phyloP scores from a whole-genome alignment of 2,113 vertebrate species.

The Zeus faber region DNA sequence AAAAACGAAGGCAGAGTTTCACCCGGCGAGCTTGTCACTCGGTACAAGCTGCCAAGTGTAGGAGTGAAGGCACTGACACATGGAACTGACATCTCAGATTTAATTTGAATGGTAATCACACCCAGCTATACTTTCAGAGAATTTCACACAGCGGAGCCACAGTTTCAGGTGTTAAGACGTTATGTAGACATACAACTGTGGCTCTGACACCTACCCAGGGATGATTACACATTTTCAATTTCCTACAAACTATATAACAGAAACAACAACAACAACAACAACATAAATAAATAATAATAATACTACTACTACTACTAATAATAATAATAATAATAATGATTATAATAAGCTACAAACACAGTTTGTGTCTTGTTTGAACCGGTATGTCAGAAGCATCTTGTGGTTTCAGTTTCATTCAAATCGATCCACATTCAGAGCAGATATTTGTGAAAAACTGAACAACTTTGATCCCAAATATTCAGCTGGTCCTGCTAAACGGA shows the following conservation, averaged over 20 bases:
- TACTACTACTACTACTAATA: not conserved
- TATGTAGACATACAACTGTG: constrained; percentile 55
- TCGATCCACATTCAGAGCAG: no score
- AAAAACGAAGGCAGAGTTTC: no score
- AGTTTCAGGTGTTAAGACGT: constrained; percentile 70
- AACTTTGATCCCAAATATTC: no score
- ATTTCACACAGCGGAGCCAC: constrained; percentile 69
- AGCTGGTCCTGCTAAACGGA: no score
- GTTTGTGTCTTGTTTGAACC: no score
- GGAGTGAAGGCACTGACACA: constrained; percentile 61
- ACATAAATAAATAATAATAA: not conserved
- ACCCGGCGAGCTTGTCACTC: constrained; percentile 56
- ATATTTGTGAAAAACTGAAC: no score
- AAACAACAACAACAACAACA: no score
- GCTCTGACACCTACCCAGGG: constrained; percentile 57
- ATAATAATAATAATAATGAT: no score
- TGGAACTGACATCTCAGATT: constrained; percentile 75
- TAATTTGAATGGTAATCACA: constrained; percentile 78
- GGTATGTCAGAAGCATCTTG: no score
- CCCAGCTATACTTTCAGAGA: constrained; percentile 70
- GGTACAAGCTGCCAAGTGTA: constrained; percentile 56
- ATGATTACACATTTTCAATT: constrained; percentile 32
- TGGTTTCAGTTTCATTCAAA: no score
- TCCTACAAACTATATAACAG: no score
- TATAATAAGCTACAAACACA: no score